Percentiles rank a stretch among this genome's conserved stretches.
phyloP scores from a whole-genome alignment of 1,140 invertebrate genomes.

The Kradibia gibbosae region DNA sequence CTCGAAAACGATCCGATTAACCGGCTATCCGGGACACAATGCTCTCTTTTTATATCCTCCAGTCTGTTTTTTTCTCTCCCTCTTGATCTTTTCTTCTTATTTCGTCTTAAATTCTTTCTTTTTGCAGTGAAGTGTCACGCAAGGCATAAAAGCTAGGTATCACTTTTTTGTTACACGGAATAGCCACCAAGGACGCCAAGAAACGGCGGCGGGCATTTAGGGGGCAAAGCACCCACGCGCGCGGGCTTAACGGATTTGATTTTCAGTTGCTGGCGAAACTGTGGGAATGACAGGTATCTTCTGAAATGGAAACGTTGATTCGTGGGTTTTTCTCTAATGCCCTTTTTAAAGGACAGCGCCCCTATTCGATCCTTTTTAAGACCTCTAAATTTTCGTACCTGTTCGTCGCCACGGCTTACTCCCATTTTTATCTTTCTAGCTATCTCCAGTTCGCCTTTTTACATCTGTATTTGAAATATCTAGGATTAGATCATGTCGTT shows the following conservation, averaged over 20 bases:
- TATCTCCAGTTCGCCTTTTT: neutral
- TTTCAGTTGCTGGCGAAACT: neutral
- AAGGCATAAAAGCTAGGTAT: neutral
- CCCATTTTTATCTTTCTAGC: neutral
- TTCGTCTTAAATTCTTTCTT: neutral
- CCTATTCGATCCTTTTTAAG: neutral
- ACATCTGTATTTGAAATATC: too few species aligned
- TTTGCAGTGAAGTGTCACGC: neutral
- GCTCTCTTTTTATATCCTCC: neutral
- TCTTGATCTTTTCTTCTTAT: neutral
- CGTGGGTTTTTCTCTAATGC: constrained; percentile 34
- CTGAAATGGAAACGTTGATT: constrained; percentile 47
- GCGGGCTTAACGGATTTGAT: constrained; percentile 28
- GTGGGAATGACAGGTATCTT: constrained; percentile 44
- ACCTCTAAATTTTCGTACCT: neutral
- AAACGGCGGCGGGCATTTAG: neutral
- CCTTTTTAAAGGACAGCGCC: neutral
- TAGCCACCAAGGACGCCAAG: neutral
- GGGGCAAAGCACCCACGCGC: constrained; percentile 6
- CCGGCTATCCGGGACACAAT: constrained; percentile 9
- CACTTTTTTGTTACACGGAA: constrained; percentile 5
- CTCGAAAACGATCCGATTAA: constrained; percentile 31
- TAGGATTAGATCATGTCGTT: too few species aligned
- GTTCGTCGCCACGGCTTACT: neutral
- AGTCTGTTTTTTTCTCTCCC: neutral